Base-by-base conservation (phyloP, 2,797 vertebrate species). In the Enoplosus armatus region DNA sequence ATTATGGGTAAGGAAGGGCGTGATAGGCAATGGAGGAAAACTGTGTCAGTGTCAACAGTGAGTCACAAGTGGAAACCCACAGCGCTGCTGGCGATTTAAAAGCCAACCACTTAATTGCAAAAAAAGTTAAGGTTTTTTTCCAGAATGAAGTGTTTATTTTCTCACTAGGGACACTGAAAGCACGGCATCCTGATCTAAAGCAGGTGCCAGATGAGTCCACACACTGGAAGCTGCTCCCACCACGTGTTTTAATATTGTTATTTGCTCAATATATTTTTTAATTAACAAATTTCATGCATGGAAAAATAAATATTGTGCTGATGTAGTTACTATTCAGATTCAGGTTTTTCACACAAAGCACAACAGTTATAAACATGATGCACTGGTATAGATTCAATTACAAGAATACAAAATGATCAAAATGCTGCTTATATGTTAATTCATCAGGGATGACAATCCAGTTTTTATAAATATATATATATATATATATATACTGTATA, bases 1-100 rank as follows among this genome's bases (percentile, higher is more conserved):
- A 88, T 90, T 92, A 91, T 87, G 87, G 89, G 85, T 86, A 84
- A 89, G 87, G 88, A 94, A 91, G 89, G 89, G 90, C 75, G 89
- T 93, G 84, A 91, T 90, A 82, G 77, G 67, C 72, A 89, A 69
- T 41, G 65, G 78, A 86, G 85, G 77, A 90, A 89, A 90, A 92
- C 76, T 69, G 61, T 89, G 85, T 87, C 79, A 91, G 67, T 80
- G 80, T 90, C 88, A 92, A 91, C 87, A 89, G 67, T 87, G 89
- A 93, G 76, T 93, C 88, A 92, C 77, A 71, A 79, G 76, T 69
- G 75, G 84, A 88, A 92, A 90, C 68, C 67, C 60, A 29, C 56
- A 55, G 62, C 2, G 48, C 66, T 18, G 79, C 73, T 70, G 72
- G 74, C 41, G 2, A 75, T 59, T 79, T 82, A 71, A 77, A 79